Evolutionary conservation across 2,113 vertebrate species (phyloP), one percentile per base, ranked within the genome.

Genomic region (Platysteira castanea): DNA sequence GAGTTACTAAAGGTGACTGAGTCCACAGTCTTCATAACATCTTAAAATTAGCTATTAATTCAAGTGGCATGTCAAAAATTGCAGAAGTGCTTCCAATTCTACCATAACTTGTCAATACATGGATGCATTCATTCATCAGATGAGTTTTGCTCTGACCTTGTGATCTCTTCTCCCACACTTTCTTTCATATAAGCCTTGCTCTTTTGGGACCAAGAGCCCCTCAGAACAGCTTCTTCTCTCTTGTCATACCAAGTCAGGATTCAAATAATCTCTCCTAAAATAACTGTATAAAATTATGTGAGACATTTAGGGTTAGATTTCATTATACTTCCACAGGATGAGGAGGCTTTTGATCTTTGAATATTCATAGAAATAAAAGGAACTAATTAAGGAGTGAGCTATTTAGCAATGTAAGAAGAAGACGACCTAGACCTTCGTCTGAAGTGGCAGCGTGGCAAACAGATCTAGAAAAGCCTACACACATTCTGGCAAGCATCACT

Each of bases 261-360:
- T 88, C 87, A 91, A 91, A 96, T 56, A 84, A 91, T 88, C 15
- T 87, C 46, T 88, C 79, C 84, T 85, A 88, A 96, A 92, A 93
- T 93, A 94, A 91, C 84, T 47, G 19, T 52, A 89, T 81, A 87
- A 92, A 96, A 94, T 94, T 80, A 90, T 44, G 71, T 84, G 49
- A 95, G 60, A 84, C 41, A 78, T 68, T 85, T 77, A 83, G 79
- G 50, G 35, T 83, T 91, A 77, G 52, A 84, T 96, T 95, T 96
- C 91, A 65, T 46, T 67, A 74, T 67, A 82, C 76, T 93, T 93
- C 60, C 76, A 81, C 71, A 87, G 86, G 73, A 96, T 67, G 69
- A 71, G 44, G 70, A 71, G 41, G 22, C 20, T 73, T 93, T 95
- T 94, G 79, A 90, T 95, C 79, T 81, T 77, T 75, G 64, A 78